phyloP scores from a whole-genome alignment of 2,888 invertebrate species.

The Epirrhoe tristata region DNA sequence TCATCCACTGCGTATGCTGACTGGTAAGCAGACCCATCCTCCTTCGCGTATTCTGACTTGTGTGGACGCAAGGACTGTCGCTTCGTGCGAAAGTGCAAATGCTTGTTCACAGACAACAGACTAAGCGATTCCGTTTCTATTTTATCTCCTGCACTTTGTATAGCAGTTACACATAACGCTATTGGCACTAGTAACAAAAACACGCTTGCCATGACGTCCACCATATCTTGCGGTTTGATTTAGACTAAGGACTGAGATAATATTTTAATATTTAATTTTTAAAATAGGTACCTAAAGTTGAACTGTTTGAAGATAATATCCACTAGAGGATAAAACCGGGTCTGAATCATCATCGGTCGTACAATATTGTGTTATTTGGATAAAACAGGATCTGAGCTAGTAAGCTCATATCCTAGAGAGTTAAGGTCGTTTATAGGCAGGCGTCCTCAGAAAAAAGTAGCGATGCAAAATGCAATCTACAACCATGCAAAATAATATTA shows the following conservation, averaged over 20 bases:
- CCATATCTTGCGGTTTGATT: slow-evolving; percentile 41
- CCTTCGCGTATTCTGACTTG: background rate
- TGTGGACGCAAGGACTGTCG: background rate
- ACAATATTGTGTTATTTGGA: too few species aligned
- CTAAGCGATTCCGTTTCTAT: background rate
- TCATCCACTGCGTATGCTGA: background rate
- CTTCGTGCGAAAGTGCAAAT: background rate
- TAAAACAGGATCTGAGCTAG: too few species aligned
- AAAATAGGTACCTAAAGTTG: too few species aligned
- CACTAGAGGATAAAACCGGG: too few species aligned
- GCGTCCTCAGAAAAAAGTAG: too few species aligned
- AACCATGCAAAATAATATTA: too few species aligned
- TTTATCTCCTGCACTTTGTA: background rate
- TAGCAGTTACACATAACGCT: background rate
- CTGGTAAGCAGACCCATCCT: background rate
- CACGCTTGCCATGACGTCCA: slow-evolving; percentile 57
- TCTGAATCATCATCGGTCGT: too few species aligned
- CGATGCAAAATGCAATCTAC: too few species aligned
- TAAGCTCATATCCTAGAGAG: too few species aligned
- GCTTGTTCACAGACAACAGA: background rate
- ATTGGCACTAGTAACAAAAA: background rate
- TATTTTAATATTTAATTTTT: too few species aligned
- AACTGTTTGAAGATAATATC: too few species aligned
- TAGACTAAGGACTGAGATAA: slow-evolving; percentile 48
- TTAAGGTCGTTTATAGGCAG: too few species aligned